These are phyloP conservation scores for Caenorhabditis japonica DNA, from an alignment of 2,888 invertebrate genomes.

Conservation along the genomic window DNA sequence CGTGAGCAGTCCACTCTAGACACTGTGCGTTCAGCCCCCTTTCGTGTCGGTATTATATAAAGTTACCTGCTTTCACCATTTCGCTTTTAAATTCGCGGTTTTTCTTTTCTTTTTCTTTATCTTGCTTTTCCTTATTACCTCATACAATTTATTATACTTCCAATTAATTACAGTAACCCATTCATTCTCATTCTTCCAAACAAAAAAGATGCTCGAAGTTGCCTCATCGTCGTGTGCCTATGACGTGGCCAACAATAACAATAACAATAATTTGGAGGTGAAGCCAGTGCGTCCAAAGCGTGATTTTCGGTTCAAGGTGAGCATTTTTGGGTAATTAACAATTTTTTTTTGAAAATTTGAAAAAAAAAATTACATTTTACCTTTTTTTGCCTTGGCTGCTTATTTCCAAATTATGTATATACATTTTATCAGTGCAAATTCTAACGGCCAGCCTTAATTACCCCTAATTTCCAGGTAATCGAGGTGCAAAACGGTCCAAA, in stretches of 20 bases:
- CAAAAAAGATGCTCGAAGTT: slow-evolving; percentile 38
- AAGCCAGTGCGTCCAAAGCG: slow-evolving; percentile 59
- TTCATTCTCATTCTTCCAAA: neutral
- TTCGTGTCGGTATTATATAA: slow-evolving; percentile 11
- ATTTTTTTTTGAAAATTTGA: too few relatives aligned
- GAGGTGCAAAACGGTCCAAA: slow-evolving; percentile 67
- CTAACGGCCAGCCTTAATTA: too few relatives aligned
- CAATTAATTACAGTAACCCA: neutral
- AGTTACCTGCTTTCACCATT: neutral
- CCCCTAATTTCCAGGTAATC: slow-evolving; percentile 59
- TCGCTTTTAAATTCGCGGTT: neutral
- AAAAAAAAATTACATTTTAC: too few relatives aligned
- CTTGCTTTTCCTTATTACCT: slow-evolving; percentile 1
- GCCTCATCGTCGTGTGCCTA: slow-evolving; percentile 31
- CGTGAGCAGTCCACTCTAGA: neutral
- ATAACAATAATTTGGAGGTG: slow-evolving; percentile 42
- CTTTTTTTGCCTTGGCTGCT: too few relatives aligned
- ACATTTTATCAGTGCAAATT: too few relatives aligned
- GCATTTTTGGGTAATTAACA: neutral
- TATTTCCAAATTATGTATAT: too few relatives aligned
- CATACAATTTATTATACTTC: neutral
- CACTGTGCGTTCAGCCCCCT: neutral
- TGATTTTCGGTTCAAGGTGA: slow-evolving; percentile 69
- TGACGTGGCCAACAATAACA: slow-evolving; percentile 27
- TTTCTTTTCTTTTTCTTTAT: slow-evolving; percentile 1